A percentile compares a stretch with the other conserved stretches of the same genome.
Conservation (phyloP, 2,113 vertebrate species). For the Channa argus region DNA sequence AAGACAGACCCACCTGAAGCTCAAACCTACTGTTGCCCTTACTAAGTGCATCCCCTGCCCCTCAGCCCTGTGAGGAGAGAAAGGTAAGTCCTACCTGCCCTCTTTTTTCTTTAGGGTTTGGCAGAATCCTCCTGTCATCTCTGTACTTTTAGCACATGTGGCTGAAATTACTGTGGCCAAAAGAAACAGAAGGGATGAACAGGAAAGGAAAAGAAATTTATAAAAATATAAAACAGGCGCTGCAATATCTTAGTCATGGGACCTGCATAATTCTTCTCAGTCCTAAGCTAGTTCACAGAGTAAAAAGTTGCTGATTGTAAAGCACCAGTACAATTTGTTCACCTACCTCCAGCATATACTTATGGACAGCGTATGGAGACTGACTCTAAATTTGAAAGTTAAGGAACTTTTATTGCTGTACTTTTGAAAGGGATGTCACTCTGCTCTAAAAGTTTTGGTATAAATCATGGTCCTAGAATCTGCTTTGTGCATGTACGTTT, state of each 20-base stretch:
- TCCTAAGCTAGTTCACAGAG: conserved; percentile 56
- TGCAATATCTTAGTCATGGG: conserved; percentile 81
- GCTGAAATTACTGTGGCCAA: conserved; percentile 58
- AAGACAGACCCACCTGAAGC: conserved; percentile 78
- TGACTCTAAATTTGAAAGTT: conserved; percentile 4
- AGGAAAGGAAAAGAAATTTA: conserved; percentile 53
- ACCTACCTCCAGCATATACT: conserved; percentile 14
- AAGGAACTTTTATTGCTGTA: background rate
- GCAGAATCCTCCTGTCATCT: conserved; percentile 50
- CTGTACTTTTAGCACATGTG: conserved; percentile 72
- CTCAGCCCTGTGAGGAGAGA: conserved; percentile 53
- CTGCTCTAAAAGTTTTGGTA: no score
- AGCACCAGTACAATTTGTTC: conserved; percentile 40
- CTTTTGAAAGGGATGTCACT: background rate
- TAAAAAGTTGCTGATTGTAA: conserved; percentile 72
- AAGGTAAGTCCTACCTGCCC: conserved; percentile 72
- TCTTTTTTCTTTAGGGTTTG: conserved; percentile 12
- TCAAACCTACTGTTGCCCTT: conserved; percentile 62
- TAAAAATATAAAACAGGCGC: conserved; percentile 66
- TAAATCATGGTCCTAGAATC: background rate
- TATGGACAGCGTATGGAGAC: background rate
- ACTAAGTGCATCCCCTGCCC: conserved; percentile 34
- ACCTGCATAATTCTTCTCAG: conserved; percentile 77
- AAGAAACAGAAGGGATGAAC: conserved; percentile 63
- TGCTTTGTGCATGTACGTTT: conserved; percentile 1